Evolutionary conservation across 2,113 vertebrate species (phyloP), one percentile per base, ranked within the genome.

Genomic region (Embiotoca jacksoni): DNA sequence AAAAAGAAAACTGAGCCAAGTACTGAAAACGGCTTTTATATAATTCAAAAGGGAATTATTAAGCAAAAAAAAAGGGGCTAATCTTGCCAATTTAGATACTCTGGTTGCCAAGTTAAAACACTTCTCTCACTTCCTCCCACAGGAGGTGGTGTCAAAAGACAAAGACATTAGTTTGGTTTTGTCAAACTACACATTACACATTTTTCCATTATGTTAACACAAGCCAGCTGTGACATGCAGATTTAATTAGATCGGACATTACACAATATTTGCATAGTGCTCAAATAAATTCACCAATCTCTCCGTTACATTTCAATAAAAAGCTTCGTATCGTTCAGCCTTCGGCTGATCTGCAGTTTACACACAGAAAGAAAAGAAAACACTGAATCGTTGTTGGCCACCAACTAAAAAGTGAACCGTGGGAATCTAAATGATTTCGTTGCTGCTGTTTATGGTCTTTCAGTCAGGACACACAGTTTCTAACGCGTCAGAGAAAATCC

Each of bases 21-120:
- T n/a, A 32, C 9, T 59, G 23, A 23, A 53, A 78, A 76, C 50
- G 32, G n/a, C 4, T 62, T 80, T 75, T 70, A 64, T 32, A 58
- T 33, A 39, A 15, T 72, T 75, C 31, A 36, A 47, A 37, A 41
- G 15, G 63, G 62, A 64, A 36, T 61, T 50, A 31, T 11, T 46
- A 3, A n/a, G 23, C 47, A 41, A 23, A 23, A 23, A 23, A 23
- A 23, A 59, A 68, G 32, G 53, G 9, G 10, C 6, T 23, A 13
- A 65, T 53, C 36, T 23, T 44, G 64, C 13, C 37, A 57, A 50
- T 52, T 62, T 60, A 49, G 35, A 60, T 37, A 36, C 16, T 73
- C 10, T 16, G 39, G 50, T 32, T 81, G 53, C 75, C 82, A 77
- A 52, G 47, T 47, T 57, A 37, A 73, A 75, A 83, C 23, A 61